Percentiles rank a stretch among this genome's conserved stretches.
These are phyloP conservation scores for Meghimatium bilineatum DNA, from an alignment of 2,888 invertebrate species.

Conservation along the genomic window DNA sequence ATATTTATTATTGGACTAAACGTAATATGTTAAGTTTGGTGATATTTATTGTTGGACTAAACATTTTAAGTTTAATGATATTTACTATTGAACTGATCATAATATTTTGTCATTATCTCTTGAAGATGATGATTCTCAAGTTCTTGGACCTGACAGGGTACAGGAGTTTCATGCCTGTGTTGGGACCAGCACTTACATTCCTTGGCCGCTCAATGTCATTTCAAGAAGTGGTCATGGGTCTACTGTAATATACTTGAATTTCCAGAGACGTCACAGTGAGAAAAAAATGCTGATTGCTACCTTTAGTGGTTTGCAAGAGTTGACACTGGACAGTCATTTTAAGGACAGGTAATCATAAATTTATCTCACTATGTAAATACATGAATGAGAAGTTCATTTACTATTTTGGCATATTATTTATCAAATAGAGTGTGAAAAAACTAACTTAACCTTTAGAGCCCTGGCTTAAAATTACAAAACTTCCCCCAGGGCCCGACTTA, in stretches of 20 bases:
- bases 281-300: conserved; percentile 28
- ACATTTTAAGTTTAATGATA: no score
- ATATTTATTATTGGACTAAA: no score
- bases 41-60: no score
- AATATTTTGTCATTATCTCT: neutral
- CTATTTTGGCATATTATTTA: no score
- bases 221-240: conserved; percentile 18
- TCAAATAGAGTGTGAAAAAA: no score
- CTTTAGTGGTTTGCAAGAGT: conserved; percentile 19
- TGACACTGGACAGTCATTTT: conserved; percentile 3
- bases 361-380: no score
- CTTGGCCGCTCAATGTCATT: conserved; percentile 44
- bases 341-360: conserved; percentile 35
- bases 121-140: conserved; percentile 11
- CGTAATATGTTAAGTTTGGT: no score
- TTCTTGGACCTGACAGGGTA: conserved; percentile 31
- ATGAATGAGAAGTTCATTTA: no score
- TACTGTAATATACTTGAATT: conserved; percentile 33
- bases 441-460: no score
- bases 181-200: conserved; percentile 42
- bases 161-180: conserved; percentile 44
- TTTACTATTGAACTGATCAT: no score
- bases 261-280: conserved; percentile 30
- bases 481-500: no score
- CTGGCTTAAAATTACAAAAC: no score